Conservation (phyloP, 2,113 vertebrate genomes). For the Puntigrus tetrazona region DNA sequence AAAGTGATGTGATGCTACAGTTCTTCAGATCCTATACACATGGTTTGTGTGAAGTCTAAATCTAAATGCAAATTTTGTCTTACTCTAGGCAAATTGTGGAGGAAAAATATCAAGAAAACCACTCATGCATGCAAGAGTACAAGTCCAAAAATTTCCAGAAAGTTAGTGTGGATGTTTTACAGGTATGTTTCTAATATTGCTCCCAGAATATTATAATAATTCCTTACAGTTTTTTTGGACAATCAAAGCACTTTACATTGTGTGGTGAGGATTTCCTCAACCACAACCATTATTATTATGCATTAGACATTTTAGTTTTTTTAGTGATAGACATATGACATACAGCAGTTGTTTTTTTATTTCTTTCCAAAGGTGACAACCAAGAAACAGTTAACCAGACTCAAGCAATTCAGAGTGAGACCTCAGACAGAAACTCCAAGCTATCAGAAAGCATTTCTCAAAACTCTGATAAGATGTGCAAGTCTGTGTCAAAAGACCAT, state of each 20-base stretch:
- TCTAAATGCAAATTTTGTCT: not conserved
- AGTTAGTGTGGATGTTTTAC: constrained; percentile 66
- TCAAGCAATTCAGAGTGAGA: constrained; percentile 38
- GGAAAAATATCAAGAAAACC: constrained; percentile 83
- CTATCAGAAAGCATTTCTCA: constrained; percentile 41
- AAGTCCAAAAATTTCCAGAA: constrained; percentile 72
- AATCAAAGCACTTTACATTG: too few species aligned
- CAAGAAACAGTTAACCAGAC: constrained; percentile 51
- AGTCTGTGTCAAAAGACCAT: constrained; percentile 51
- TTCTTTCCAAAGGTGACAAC: constrained; percentile 67
- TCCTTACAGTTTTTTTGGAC: too few species aligned
- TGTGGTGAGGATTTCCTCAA: too few species aligned
- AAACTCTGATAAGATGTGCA: constrained; percentile 32
- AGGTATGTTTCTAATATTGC: constrained; percentile 64
- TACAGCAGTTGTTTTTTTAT: not conserved
- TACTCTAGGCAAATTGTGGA: constrained; percentile 76
- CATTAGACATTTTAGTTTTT: too few species aligned
- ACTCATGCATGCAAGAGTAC: constrained; percentile 72
- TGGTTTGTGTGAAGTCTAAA: not conserved
- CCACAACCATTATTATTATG: too few species aligned
- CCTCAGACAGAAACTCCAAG: constrained; percentile 34
- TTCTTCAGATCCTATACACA: not conserved
- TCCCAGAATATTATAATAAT: too few species aligned
- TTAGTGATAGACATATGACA: not conserved
- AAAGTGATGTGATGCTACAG: too few species aligned